Base-by-base conservation (phyloP, 2,888 invertebrate species). In the Xestia ashworthii region DNA sequence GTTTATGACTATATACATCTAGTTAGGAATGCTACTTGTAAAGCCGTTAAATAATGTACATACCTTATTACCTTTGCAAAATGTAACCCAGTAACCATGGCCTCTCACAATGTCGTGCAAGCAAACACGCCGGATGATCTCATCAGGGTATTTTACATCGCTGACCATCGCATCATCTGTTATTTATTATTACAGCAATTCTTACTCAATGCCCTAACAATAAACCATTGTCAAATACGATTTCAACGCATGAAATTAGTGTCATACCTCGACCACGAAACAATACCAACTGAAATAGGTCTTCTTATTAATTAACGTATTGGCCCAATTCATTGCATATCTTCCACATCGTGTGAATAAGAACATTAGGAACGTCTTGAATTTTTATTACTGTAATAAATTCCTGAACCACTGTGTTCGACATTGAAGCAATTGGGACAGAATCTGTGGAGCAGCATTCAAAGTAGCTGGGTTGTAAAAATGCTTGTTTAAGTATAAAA, bases 81-180 rank as follows among this genome's bases (percentile, higher is more conserved):
- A 83, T 84, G 71, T 90, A 90, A 88, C 89, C 89, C 84, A 89
- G 83, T 90, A 90, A 87, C 89, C 88, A 87, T 90, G 90, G 91
- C 90, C 89, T 80, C 89, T 86, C 55, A 74, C 75, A 80, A 88
- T 89, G 81, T 86, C 89, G 90, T 88, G 89, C 78, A 78, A 76
- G 60, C 86, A 84, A 84, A 88, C 91, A 89, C 90, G 90, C 87
- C 79, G 85, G 86, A 89, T 93, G 94, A 95, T 92, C 93, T 95
- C 95, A 95, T 91, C 91, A 76, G 75, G 86, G 76, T 78, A 89
- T 89, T 91, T 84, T 85, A 87, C 82, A 88, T 89, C 87, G 80
- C 89, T 91, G 81, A 84, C 85, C 81, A 88, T 88, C 89, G 78
- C 91, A 92, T 93, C 92, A 92, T 90, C 89, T 84, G 82, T 83